Evolutionary conservation across 1,140 invertebrate species (phyloP), one percentile per base, ranked within the genome.

Genomic region (Drosophila lini): DNA sequence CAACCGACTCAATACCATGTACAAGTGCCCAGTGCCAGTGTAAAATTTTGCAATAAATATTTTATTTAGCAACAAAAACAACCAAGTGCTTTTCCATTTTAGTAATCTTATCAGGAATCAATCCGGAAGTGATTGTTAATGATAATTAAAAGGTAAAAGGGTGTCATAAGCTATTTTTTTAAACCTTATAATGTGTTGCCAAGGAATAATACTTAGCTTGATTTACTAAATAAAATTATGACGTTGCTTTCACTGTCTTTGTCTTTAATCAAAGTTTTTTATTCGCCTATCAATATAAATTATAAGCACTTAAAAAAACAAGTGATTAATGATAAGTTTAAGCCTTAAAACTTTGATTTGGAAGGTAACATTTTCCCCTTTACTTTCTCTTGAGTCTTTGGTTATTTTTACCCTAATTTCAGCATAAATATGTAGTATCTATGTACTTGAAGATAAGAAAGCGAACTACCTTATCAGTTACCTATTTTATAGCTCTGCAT

Each of bases 1-100:
- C 3, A 65, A 71, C 1, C 94, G 94, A 61, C 63, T 94, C 1
- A 92, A 93, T 61, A 83, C 80, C 3, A 94, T 95, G 94, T 95
- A 95, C 73, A 88, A 92, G 59, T 91, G 90, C 63, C 83, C 88
- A 13, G 22, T 75, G 28, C 70, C 62, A 22, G 4, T 78, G 28
- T 88, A 74, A 64, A 34, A 5, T 9, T 25, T 15, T 6, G 22
- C 16, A 55, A 59, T 28, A 73, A 61, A 67, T 8, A 31, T 7
- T 31, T 16, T 6, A 28, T 10, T 13, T 50, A 15, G 11, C 11
- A 32, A 16, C n/a, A n/a, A 41, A n/a, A 50, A n/a, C n/a, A 47
- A n/a, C 3, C 45, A 28, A 25, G 19, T 25, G 11, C 2, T 28
- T 25, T 15, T 13, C 5, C 13, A 25, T 47, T 25, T 7, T 15